Base-by-base conservation (phyloP, 2,888 invertebrate genomes). In the Phlogophora meticulosa region DNA sequence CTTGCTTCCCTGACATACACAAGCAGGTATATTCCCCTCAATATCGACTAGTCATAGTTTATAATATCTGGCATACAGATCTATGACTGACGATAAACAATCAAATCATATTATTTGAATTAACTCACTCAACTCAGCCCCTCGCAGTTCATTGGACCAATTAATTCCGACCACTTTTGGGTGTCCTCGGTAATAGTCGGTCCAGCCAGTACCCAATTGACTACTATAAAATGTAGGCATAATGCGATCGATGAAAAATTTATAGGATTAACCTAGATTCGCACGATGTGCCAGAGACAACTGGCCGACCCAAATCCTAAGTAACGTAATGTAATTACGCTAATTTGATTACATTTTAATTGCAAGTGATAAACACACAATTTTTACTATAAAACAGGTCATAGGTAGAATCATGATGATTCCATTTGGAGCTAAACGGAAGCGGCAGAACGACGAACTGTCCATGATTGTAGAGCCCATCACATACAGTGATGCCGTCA, bases 401-500 rank as follows among this genome's bases (percentile, higher is more conserved):
- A 67, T 91, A 56, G 93, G 86, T 2, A 73, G 81, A 34, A 62
- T 94, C 48, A 85, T 88, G 55, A 90, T 93, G 88, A 69, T 79
- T 32, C 85, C 89, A 0, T 72, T 93, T 2, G 80, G 76, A 0
- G 81, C 69, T 36, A 93, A 91, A 70, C 83, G 86, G 34, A 88
- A 88, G 60, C 85, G 83, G 46, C 79, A 85, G 38, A 90, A 90
- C 42, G 93, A 93, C 58, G 90, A 92, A 22, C 78, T 93, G 1
- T 83, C 88, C 1, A 86, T 92, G 76, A 87, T 87, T 45, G 72
- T 93, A 43, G 96, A 96, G 73, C 95, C 96, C 7, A 75, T 88
- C 3, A 92, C 91, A 0, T 96, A 96, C 79, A 89, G 92, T 4
- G 94, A 95, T 7, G 92, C 93, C 0, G 78, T 90, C 13, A 81